Base-by-base conservation (phyloP, 2,888 invertebrate genomes). In the Drosophila cyrtoloma region DNA sequence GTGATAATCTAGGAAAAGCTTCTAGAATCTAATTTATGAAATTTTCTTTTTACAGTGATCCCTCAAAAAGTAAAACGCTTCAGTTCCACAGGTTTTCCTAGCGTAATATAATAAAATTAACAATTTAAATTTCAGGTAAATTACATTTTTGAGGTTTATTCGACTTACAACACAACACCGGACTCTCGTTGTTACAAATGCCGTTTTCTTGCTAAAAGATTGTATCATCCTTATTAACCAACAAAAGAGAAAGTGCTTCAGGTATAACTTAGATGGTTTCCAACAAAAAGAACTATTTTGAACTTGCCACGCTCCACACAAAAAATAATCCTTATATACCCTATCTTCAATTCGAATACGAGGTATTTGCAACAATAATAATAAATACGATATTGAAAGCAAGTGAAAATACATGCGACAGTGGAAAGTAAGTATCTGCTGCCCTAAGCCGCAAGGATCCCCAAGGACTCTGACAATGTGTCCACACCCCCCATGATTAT, bases 381-480 rank as follows among this genome's bases (percentile, higher is more conserved):
- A 86, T 85, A 86, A 86, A 85, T 77, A 71, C 61, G 39, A 44
- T 53, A 71, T 67, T 72, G 69, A 71, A 86, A 82, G 79, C 69
- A 79, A 86, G 86, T 86, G 77, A 82, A 87, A 86, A 84, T 79
- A 72, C 74, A 68, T 60, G 33, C 35, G 59, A 52, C 39, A 52
- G n/a, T 53, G 35, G 62, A 39, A 64, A 52, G 52, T 47, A 50
- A 68, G 56, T 65, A 60, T 58, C 14, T 47, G 69, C 58, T 60
- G 33, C 39, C 61, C 42, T 79, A 80, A 87, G 86, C 84, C 77
- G 68, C 77, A 77, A 60, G 57, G 47, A 69, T 88, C 87, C 86
- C 86, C 66, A 61, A 77, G 84, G 86, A 87, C 73, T 59, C 73
- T 70, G 81, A 75, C 77, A 78, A 78, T 77, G 74, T 83, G 79